Evolutionary conservation across 2,113 vertebrate genomes (phyloP).

Genomic region (Mystacornis crossleyi): DNA sequence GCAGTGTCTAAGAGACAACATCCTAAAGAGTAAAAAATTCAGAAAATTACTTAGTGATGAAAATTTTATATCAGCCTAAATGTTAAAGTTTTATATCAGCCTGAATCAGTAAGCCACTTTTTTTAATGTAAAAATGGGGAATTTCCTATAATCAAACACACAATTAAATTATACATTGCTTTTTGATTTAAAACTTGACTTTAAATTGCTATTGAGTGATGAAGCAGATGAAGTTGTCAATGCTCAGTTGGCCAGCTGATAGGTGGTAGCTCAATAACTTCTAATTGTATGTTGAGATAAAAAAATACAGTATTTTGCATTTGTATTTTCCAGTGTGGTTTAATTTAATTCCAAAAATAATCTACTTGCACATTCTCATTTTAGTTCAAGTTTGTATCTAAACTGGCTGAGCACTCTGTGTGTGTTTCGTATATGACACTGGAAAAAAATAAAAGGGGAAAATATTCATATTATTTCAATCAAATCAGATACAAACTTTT

Average conservation of each 20-base stretch:
- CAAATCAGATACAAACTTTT: not conserved
- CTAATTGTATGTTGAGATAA: not conserved
- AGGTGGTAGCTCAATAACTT: not conserved
- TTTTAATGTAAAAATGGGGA: conserved; percentile 32
- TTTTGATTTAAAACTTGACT: not conserved
- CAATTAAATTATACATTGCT: not conserved
- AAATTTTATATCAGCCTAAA: conserved; percentile 63
- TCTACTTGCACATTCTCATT: not conserved
- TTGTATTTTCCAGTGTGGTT: not conserved
- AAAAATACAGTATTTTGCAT: not conserved
- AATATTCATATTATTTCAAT: not conserved
- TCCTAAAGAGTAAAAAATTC: not conserved
- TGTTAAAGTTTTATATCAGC: conserved; percentile 47
- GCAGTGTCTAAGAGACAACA: not conserved
- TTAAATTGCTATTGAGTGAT: not conserved
- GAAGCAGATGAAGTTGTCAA: not conserved
- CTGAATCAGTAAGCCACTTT: conserved; percentile 66
- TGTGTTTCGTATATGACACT: not conserved
- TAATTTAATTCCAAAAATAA: not conserved
- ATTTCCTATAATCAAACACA: not conserved
- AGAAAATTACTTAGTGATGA: not conserved
- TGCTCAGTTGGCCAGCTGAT: not conserved
- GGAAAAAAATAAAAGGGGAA: not conserved
- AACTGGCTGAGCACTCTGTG: not conserved
- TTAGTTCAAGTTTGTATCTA: not conserved